Percentiles rank a stretch among this genome's conserved stretches.
phyloP scores from a whole-genome alignment of 2,797 vertebrate species.

The Muraenolepis orangiensis region DNA sequence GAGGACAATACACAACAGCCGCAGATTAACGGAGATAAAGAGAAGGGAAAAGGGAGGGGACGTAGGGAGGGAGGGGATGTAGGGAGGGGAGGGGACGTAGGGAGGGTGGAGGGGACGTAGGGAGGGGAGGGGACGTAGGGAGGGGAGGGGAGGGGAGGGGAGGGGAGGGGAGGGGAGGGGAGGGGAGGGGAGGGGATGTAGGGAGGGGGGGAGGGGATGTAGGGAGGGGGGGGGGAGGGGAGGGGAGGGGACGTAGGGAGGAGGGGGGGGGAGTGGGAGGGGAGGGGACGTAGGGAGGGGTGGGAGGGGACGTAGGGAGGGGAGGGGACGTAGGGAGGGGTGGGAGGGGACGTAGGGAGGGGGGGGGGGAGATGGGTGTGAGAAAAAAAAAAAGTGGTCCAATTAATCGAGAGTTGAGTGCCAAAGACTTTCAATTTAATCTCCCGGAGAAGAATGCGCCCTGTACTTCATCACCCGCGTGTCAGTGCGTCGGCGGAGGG shows the following conservation, averaged over 20 bases:
- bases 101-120: not conserved
- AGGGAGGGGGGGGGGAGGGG: slow-evolving; percentile 1
- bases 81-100: slow-evolving; percentile 12
- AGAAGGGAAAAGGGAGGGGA: slow-evolving; percentile 6
- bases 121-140: not conserved
- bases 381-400: slow-evolving; percentile 22
- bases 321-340: not conserved
- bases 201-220: not conserved
- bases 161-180: slow-evolving; percentile 23
- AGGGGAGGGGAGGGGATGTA: slow-evolving; percentile 8
- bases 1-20: slow-evolving; percentile 49
- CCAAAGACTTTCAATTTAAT: slow-evolving; percentile 68
- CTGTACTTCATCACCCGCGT: slow-evolving; percentile 68
- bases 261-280: not conserved
- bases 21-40: slow-evolving; percentile 47
- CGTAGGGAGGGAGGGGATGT: not conserved
- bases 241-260: not conserved
- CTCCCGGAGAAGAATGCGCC: slow-evolving; percentile 66
- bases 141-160: slow-evolving; percentile 7
- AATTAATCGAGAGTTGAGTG: slow-evolving; percentile 68
- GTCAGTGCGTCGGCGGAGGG: slow-evolving; percentile 63
- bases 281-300: too few relatives aligned
- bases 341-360: too few relatives aligned
- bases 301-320: not conserved
- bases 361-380: too few relatives aligned